Base-by-base conservation (phyloP, 2,113 vertebrate genomes). In the Sarotherodon lohbergeri region DNA sequence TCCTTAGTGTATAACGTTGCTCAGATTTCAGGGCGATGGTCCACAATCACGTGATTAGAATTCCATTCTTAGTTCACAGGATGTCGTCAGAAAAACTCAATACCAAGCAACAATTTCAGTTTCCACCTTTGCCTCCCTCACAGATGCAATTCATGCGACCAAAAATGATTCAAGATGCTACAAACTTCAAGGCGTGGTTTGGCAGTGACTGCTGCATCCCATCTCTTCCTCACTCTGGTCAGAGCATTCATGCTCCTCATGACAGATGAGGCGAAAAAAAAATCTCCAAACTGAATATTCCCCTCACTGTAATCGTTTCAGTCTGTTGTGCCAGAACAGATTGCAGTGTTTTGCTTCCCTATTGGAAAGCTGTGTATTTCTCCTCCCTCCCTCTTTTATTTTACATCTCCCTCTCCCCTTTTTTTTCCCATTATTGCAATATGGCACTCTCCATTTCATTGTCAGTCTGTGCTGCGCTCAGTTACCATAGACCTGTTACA, bases 311-410 rank as follows among this genome's bases (percentile, higher is more conserved):
- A 94, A 96, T 94, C 55, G 59, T 93, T 95, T 95, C 93, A 94
- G 88, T 94, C 91, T 93, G 92, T 90, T 92, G 83, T 91, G 87
- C 92, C 91, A 88, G 91, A 94, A 93, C 93, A 95, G 92, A 96
- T 94, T 95, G 95, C 14, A 36, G 92, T 93, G 82, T 94, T 95
- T 94, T 93, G 88, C 90, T 88, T 94, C 91, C 84, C 88, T 81
- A 92, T 90, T 88, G 85, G 91, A 90, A 90, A n/a, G 86, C 87
- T 82, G 73, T 88, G 48, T 89, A 87, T 86, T 86, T 87, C 86
- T 85, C 52, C 36, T 86, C 86, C 87, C 41, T 92, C 83, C 86
- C 50, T 85, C 80, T 81, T 78, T 52, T 78, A 78, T 78, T 78
- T 78, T 78, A 78, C 10, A 2, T 79, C 78, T 87, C 81, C 48